Base-by-base conservation (phyloP, 2,888 invertebrate species). In the Hyposoter dolosus region DNA sequence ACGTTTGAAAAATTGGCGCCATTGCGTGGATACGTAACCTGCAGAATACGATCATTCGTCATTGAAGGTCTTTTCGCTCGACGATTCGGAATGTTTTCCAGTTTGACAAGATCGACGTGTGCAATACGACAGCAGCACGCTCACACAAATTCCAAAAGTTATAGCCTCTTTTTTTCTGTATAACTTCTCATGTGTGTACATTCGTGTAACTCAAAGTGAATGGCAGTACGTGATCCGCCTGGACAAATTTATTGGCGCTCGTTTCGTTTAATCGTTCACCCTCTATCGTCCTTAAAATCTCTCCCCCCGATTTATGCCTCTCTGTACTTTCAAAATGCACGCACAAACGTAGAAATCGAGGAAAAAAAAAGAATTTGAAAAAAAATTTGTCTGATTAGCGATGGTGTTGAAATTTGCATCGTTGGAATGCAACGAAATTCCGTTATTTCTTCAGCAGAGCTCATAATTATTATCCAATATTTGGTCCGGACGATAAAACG, bases 241-340 rank as follows among this genome's bases (percentile, higher is more conserved):
- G 47, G 84, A 77, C 81, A 72, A 68, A 82, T 84, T 84, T 77
- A 84, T 81, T 60, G 82, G 60, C 56, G 45, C 65, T 72, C 71
- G 83, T 82, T n/a, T 68, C 56, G 45, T 74, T 74, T 53, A 72
- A 77, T 72, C 80, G 74, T n/a, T 23, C 19, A 40, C 71, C 43
- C 12, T 45, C 56, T 45, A 68, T 50, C 47, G 79, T 47, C 23
- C 23, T 47, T 47, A 66, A 79, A 74, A 68, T 60, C 66, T 45
- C 32, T 72, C 66, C 72, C 65, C 5, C 40, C 1, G 68, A 43
- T 66, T 66, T 40, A 43, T 66, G 12, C 65, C 3, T 43, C 43
- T 12, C 17, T 19, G 43, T 19, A 19, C n/a, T 9, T 66, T 7
- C 19, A 10, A 19, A 23, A 43, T 10, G 1, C 9, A 19, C 40